These are phyloP conservation scores for Brotula barbata DNA, from an alignment of 2,797 vertebrate species.

Conservation along the genomic window DNA sequence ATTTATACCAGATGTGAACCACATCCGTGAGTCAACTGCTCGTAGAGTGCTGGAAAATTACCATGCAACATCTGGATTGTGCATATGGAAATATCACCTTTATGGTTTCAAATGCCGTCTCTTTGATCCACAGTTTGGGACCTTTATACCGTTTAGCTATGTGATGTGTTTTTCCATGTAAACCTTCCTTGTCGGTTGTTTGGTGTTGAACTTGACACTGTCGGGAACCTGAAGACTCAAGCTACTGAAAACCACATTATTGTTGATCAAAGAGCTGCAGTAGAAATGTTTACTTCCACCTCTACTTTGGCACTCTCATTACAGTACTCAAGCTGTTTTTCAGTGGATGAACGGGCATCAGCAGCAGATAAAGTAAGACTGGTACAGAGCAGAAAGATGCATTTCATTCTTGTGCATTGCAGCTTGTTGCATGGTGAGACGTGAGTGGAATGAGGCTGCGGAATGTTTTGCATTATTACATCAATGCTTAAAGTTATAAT, in stretches of 20 bases:
- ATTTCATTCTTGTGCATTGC: slow-evolving; percentile 63
- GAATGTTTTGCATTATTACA: slow-evolving; percentile 33
- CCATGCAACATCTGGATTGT: slow-evolving; percentile 77
- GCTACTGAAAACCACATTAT: slow-evolving; percentile 37
- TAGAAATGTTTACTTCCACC: slow-evolving; percentile 62
- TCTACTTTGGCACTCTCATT: slow-evolving; percentile 79
- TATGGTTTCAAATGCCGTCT: slow-evolving; percentile 48
- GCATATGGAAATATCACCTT: slow-evolving; percentile 70
- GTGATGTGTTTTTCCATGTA: no score
- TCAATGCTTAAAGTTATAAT: slow-evolving; percentile 18
- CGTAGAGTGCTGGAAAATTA: slow-evolving; percentile 68
- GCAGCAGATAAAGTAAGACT: slow-evolving; percentile 57
- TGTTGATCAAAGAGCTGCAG: slow-evolving; percentile 47
- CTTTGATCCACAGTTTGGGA: slow-evolving; percentile 55
- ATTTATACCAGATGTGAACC: slow-evolving; percentile 72
- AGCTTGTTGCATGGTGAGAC: slow-evolving; percentile 49
- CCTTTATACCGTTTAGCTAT: no score
- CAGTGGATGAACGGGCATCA: slow-evolving; percentile 63
- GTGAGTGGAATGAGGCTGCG: slow-evolving; percentile 16
- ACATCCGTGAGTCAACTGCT: slow-evolving; percentile 71
- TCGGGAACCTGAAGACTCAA: slow-evolving; percentile 30
- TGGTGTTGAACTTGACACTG: slow-evolving; percentile 40
- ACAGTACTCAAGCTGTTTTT: slow-evolving; percentile 60
- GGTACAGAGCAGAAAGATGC: slow-evolving; percentile 56
- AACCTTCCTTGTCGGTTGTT: slow-evolving; percentile 35